Evolutionary conservation across 2,113 vertebrate genomes (phyloP).

Genomic region (Dicerorhinus sumatrensis): DNA sequence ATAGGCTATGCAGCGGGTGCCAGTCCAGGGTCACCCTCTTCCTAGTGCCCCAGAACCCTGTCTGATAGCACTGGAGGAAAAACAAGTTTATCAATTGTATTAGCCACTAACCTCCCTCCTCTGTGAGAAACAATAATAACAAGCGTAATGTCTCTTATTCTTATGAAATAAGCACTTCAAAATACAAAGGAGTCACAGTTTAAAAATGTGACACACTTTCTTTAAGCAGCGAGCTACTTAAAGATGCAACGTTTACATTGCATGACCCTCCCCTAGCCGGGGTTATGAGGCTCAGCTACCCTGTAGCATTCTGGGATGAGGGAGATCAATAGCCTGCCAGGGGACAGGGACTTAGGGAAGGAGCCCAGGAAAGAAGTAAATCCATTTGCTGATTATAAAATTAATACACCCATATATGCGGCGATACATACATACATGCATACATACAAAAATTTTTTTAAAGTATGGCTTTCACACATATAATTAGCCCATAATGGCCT

Average conservation of each 20-base stretch:
- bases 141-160: neutral
- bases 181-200: neutral
- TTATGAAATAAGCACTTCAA: neutral
- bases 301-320: neutral
- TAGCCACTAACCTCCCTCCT: neutral
- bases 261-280: too few relatives aligned
- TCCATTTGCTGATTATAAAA: neutral
- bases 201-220: neutral
- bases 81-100: neutral
- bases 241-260: neutral
- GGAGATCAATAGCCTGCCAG: neutral
- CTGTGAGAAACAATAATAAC: neutral
- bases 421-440: neutral
- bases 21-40: neutral
- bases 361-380: neutral
- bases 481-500: neutral
- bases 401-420: neutral
- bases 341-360: neutral
- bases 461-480: neutral
- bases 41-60: neutral
- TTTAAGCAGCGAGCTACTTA: neutral
- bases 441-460: neutral
- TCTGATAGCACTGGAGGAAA: neutral
- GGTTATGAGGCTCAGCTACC: neutral
- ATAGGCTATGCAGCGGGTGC: neutral